Evolutionary conservation across 1,140 invertebrate genomes (phyloP), one percentile per base, ranked within the genome.

Genomic region (Chelonus insularis): DNA sequence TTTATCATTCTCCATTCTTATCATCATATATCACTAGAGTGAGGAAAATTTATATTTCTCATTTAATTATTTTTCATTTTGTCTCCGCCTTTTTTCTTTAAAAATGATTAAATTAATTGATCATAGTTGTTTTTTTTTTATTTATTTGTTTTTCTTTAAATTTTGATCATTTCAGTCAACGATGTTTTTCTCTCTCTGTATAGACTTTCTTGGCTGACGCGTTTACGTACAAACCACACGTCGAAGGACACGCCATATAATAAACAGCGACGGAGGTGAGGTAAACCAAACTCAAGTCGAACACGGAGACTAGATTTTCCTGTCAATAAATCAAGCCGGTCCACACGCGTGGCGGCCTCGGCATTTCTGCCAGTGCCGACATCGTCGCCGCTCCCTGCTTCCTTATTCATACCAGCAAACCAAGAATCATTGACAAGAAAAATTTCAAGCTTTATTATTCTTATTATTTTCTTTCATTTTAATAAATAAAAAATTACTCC

Each of bases 291-390:
- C 51, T 62, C 41, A 64, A 9, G 57, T 62, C 8, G 7, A 9
- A 39, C 5, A 39, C 37, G 62, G 56, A 68, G 77, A 80, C 77
- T 80, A 79, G 78, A 81, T 81, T 80, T 81, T 81, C 78, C 76
- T 80, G 79, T 80, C 78, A 78, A 81, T 81, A 81, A 81, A 81
- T 81, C 79, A 80, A 78, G 65, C 59, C 45, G 68, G 65, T 68
- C 62, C 61, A 47, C 34, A 62, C 63, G 48, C 63, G 54, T 60
- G 54, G 32, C 63, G 65, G 68, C 69, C 69, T 68, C 68, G 68
- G 69, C 70, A 74, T 75, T 76, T 74, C 69, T 73, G 57, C 68
- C 58, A 54, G 45, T 39, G 57, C 45, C 60, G 39, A 34, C 61
- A 48, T 45, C 47, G 43, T 12, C 12, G 52, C 58, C 54, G 64